Percentiles rank a stretch among this genome's conserved stretches.
These are phyloP conservation scores for Syngnathus typhle DNA, from an alignment of 2,113 vertebrate genomes.

Conservation along the genomic window DNA sequence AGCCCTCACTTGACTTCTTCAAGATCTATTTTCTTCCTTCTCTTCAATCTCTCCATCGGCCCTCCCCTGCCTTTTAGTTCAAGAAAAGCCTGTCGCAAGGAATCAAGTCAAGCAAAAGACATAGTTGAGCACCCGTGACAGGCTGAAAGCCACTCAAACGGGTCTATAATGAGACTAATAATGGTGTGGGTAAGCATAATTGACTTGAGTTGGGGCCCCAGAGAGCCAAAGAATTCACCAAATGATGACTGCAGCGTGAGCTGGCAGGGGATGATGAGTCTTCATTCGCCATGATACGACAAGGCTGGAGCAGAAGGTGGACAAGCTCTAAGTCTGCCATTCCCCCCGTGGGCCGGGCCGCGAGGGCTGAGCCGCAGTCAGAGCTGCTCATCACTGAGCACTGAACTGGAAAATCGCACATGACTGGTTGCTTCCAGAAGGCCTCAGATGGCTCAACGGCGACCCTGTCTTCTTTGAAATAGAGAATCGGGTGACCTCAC, in stretches of 20 bases:
- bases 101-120: conserved; percentile 67
- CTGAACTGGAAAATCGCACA: conserved; percentile 68
- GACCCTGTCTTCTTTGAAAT: conserved; percentile 68
- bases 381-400: conserved; percentile 62
- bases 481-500: conserved; percentile 67
- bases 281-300: conserved; percentile 58
- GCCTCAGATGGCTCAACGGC: conserved; percentile 46
- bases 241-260: conserved; percentile 48
- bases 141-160: conserved; percentile 68
- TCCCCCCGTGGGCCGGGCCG: conserved; percentile 43
- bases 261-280: conserved; percentile 56
- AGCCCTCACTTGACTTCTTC: conserved; percentile 35
- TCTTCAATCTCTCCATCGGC: conserved; percentile 28
- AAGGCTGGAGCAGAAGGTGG: conserved; percentile 60
- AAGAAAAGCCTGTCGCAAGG: conserved; percentile 68
- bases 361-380: conserved; percentile 40
- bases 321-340: conserved; percentile 55
- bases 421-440: conserved; percentile 67
- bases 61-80: conserved; percentile 57
- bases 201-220: conserved; percentile 52
- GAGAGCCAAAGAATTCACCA: conserved; percentile 29
- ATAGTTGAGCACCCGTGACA: conserved; percentile 66
- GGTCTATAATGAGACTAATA: conserved; percentile 70
- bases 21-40: conserved; percentile 48
- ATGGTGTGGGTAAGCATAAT: conserved; percentile 69